Evolutionary conservation across 1,140 invertebrate species (phyloP), one percentile per base, ranked within the genome.

Genomic region (Sminthurinus signatus): DNA sequence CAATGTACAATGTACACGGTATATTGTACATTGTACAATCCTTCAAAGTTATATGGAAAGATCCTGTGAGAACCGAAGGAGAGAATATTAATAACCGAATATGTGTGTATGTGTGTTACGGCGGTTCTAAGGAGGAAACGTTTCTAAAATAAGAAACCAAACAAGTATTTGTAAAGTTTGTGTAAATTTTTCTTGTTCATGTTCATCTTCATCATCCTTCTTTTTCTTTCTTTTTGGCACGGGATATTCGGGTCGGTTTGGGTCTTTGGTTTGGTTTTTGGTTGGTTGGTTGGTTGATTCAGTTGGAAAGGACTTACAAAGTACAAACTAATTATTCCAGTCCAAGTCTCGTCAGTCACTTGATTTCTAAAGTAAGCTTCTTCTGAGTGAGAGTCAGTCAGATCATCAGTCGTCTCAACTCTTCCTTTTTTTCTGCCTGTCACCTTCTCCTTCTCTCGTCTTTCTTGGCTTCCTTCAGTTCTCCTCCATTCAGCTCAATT

Each of bases 61-160:
- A n/a, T n/a, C n/a, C n/a, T n/a, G n/a, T n/a, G n/a, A 36, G 32
- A 36, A 15, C 5, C 15, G 32, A 36, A n/a, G 32, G n/a, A 12
- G 44, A 21, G 44, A 48, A 48, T 48, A 48, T 48, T 48, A 48
- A 48, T 48, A 48, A 48, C 44, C 19, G 44, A 48, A 48, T 8
- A 36, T n/a, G n/a, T n/a, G n/a, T n/a, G n/a, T n/a, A n/a, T n/a
- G 5, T 48, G 44, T 25, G 44, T 48, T 48, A 25, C 44, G 8
- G 44, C 5, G 44, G n/a, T n/a, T 48, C 5, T 48, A 10, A 48
- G 19, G n/a, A 48, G 5, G 5, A 48, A 48, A 48, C n/a, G 44
- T 48, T 48, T 48, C 44, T 48, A 48, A 48, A 48, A 10, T 48
- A 48, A 48, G 44, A 48, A 48, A n/a, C 39, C 39, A n/a, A n/a